Percentiles rank a stretch among this genome's conserved stretches.
phyloP scores from a whole-genome alignment of 2,888 invertebrate species.

The Drosophila buzzatii region DNA sequence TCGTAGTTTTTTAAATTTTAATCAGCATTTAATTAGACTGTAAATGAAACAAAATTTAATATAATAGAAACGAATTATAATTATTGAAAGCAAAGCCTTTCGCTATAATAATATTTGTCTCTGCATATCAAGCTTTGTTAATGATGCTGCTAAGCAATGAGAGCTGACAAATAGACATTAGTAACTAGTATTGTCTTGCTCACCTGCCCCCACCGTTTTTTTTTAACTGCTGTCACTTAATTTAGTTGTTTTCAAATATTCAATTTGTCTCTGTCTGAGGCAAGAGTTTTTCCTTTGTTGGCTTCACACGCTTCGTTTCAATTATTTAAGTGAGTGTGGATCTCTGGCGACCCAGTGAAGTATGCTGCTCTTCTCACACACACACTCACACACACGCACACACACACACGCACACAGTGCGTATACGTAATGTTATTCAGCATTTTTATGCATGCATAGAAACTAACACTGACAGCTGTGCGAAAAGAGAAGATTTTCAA shows the following conservation, averaged over 20 bases:
- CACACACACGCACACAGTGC: slow-evolving; percentile 22
- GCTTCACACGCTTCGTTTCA: slow-evolving; percentile 12
- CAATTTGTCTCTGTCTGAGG: not conserved
- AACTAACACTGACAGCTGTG: not conserved
- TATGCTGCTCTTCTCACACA: slow-evolving; percentile 16
- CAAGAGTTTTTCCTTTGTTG: slow-evolving; percentile 7
- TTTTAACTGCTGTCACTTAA: not conserved
- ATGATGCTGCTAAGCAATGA: not conserved
- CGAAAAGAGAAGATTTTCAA: not conserved
- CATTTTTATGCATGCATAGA: not conserved
- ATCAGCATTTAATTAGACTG: not conserved
- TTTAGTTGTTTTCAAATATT: not conserved
- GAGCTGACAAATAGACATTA: not conserved
- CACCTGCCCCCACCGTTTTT: no score
- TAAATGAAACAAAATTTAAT: not conserved
- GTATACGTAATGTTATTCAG: slow-evolving; percentile 34
- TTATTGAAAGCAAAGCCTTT: not conserved
- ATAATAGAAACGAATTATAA: not conserved
- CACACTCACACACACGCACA: slow-evolving; percentile 17
- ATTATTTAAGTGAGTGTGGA: slow-evolving; percentile 24
- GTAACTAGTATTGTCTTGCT: no score
- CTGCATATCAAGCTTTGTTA: not conserved
- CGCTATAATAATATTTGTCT: not conserved
- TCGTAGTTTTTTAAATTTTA: not conserved
- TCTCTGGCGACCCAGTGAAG: slow-evolving; percentile 8